phyloP scores from a whole-genome alignment of 2,888 invertebrate genomes.

The Eilema sororculum region DNA sequence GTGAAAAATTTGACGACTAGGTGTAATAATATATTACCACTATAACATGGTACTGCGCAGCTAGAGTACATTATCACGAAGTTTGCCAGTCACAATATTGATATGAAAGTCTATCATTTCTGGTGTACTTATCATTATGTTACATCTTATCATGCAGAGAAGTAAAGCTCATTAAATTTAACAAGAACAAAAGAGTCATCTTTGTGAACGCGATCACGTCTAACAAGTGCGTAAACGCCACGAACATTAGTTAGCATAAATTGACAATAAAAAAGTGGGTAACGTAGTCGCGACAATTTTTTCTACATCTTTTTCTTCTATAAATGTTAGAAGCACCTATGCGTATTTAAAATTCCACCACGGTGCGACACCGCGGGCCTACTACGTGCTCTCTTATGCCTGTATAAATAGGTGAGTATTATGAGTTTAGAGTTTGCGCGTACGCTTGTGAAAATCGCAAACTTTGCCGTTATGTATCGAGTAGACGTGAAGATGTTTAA shows the following conservation, averaged over 20 bases:
- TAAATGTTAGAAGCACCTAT: slow-evolving; percentile 76
- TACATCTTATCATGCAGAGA: slow-evolving; percentile 8
- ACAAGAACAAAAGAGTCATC: slow-evolving; percentile 13
- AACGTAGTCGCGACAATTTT: slow-evolving; percentile 58
- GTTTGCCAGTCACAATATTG: not conserved
- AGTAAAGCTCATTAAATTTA: slow-evolving; percentile 32
- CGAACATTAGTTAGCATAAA: slow-evolving; percentile 65
- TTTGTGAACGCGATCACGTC: slow-evolving; percentile 55
- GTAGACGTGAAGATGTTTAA: slow-evolving; percentile 58
- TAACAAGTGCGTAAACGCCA: slow-evolving; percentile 47
- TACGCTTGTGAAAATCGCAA: slow-evolving; percentile 53
- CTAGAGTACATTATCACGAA: too few relatives aligned
- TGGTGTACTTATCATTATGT: not conserved
- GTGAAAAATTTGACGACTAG: too few relatives aligned
- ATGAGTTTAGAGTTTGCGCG: slow-evolving; percentile 67
- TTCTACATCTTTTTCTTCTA: slow-evolving; percentile 64
- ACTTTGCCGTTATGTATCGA: slow-evolving; percentile 49
- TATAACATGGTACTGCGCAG: too few relatives aligned
- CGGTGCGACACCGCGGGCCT: slow-evolving; percentile 69
- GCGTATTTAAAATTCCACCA: slow-evolving; percentile 81
- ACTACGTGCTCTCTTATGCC: slow-evolving; percentile 84
- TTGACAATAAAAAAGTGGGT: slow-evolving; percentile 72
- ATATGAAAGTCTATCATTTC: not conserved
- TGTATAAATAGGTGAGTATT: slow-evolving; percentile 74
- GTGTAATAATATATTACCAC: too few relatives aligned